Conservation (phyloP, 2,113 vertebrate genomes). For the Poeciliopsis retropinna region DNA sequence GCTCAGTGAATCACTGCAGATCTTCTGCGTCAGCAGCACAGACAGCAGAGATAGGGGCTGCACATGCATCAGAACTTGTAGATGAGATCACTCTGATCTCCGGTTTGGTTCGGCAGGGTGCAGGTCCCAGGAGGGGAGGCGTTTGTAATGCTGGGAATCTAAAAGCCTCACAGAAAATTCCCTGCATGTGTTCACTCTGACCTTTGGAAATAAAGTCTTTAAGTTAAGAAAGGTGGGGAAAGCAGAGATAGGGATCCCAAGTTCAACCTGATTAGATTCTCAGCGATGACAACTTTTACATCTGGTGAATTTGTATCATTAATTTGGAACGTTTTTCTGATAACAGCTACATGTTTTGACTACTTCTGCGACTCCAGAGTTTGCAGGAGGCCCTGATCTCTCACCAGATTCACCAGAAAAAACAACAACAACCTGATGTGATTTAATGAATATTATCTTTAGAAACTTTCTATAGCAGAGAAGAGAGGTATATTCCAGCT, state of each 20-base stretch:
- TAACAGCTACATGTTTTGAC: too few species aligned
- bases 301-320: neutral
- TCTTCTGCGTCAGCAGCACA: constrained; percentile 51
- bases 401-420: neutral
- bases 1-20: constrained; percentile 47
- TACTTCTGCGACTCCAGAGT: neutral
- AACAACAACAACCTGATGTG: neutral
- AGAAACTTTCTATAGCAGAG: neutral
- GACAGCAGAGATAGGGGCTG: constrained; percentile 31
- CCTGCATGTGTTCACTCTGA: constrained; percentile 5
- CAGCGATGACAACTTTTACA: neutral
- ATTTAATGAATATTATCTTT: neutral
- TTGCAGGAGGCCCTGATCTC: neutral
- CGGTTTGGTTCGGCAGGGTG: constrained; percentile 20
- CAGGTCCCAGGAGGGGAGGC: neutral
- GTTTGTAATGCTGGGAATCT: constrained; percentile 40
- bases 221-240: too few species aligned
- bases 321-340: too few species aligned
- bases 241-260: too few species aligned
- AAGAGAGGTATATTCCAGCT: neutral
- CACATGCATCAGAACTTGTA: constrained; percentile 45
- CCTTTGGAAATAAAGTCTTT: neutral
- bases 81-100: constrained; percentile 47
- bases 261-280: neutral
- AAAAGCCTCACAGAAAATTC: constrained; percentile 35